phyloP scores from a whole-genome alignment of 2,888 invertebrate species.

The Sarcophaga subvicina region DNA sequence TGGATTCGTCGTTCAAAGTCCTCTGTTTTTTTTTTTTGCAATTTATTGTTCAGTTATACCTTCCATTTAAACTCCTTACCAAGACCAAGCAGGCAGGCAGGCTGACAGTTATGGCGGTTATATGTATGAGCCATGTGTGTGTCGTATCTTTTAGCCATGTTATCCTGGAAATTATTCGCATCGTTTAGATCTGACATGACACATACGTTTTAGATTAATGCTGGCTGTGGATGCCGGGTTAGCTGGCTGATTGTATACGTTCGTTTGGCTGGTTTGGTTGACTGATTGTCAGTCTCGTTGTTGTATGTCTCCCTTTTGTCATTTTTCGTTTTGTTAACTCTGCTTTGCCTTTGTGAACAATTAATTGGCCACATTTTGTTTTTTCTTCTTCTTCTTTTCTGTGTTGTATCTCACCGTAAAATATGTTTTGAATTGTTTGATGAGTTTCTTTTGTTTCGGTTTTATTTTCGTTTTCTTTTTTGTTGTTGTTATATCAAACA shows the following conservation, averaged over 20 bases:
- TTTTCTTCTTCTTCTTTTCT: not conserved
- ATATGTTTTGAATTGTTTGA: slow-evolving; percentile 42
- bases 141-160: slow-evolving; percentile 45
- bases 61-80: not conserved
- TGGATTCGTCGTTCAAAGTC: not conserved
- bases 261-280: slow-evolving; percentile 19
- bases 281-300: slow-evolving; percentile 25
- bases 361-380: slow-evolving; percentile 61
- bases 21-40: not conserved
- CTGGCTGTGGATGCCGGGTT: not conserved
- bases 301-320: slow-evolving; percentile 35
- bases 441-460: slow-evolving; percentile 6
- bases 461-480: not conserved
- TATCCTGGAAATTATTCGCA: slow-evolving; percentile 69
- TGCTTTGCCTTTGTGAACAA: slow-evolving; percentile 53
- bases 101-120: not conserved
- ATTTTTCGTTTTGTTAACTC: not conserved
- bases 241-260: not conserved
- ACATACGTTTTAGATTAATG: slow-evolving; percentile 65
- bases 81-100: not conserved
- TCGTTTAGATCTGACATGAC: slow-evolving; percentile 67
- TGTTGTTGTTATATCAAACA: not conserved
- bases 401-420: slow-evolving; percentile 45
- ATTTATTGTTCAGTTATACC: not conserved
- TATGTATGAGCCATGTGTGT: slow-evolving; percentile 15